phyloP scores from a whole-genome alignment of 2,888 invertebrate species.

The Andrena hattorfiana region DNA sequence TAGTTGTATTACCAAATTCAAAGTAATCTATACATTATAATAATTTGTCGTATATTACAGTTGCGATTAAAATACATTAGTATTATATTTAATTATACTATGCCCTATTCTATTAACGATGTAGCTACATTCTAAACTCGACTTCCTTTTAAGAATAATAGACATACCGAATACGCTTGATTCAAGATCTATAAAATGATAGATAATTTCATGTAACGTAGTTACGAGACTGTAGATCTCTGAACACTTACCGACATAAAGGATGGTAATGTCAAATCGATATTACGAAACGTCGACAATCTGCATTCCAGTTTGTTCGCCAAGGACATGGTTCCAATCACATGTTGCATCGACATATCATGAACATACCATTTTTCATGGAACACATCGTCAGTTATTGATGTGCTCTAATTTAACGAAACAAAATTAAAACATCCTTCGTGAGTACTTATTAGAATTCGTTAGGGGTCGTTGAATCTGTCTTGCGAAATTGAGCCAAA shows the following conservation, averaged over 20 bases:
- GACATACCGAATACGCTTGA: conserved; percentile 70
- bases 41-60: too few species aligned
- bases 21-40: too few species aligned
- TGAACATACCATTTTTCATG: conserved; percentile 66
- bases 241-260: conserved; percentile 67
- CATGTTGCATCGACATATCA: conserved; percentile 31
- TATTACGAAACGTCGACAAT: conserved; percentile 54
- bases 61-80: too few species aligned
- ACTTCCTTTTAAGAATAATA: conserved; percentile 62
- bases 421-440: not conserved
- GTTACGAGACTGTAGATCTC: not conserved
- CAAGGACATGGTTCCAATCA: conserved; percentile 54
- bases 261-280: conserved; percentile 69
- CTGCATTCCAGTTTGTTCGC: conserved; percentile 64
- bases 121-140: not conserved
- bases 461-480: too few species aligned
- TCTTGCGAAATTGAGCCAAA: too few species aligned
- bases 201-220: not conserved
- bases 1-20: too few species aligned
- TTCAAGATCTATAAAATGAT: conserved; percentile 67
- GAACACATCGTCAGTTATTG: conserved; percentile 64
- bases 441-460: not conserved
- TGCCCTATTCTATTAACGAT: not conserved
- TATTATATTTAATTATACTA: too few species aligned
- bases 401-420: conserved; percentile 62